These are phyloP conservation scores for Cirrhinus molitorella DNA, from an alignment of 2,797 vertebrate genomes.

Conservation along the genomic window DNA sequence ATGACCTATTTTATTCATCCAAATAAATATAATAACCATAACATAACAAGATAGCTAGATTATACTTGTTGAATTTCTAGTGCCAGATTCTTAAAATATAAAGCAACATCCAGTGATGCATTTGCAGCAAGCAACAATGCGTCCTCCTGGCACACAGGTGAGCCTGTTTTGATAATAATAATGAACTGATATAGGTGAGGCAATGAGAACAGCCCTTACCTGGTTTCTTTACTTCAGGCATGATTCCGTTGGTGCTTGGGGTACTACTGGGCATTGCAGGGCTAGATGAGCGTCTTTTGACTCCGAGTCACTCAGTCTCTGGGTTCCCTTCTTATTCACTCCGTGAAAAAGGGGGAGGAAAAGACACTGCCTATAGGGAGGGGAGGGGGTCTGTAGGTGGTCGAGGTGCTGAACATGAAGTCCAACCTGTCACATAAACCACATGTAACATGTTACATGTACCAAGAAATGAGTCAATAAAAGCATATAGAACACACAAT, in stretches of 20 bases:
- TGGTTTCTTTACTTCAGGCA: constrained; percentile 75
- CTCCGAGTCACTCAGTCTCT: constrained; percentile 24
- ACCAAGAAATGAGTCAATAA: constrained; percentile 63
- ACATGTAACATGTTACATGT: constrained; percentile 36
- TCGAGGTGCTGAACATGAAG: constrained; percentile 47
- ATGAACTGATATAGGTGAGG: neutral
- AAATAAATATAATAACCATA: neutral
- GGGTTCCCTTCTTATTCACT: constrained; percentile 77
- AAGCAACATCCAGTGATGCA: neutral
- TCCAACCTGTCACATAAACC: constrained; percentile 69
- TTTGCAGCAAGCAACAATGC: neutral
- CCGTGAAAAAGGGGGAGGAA: constrained; percentile 49
- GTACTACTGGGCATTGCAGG: constrained; percentile 52
- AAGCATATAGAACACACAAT: constrained; percentile 59
- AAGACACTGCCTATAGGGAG: neutral
- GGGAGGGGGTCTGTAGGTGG: constrained; percentile 38
- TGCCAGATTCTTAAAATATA: neutral
- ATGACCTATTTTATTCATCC: neutral
- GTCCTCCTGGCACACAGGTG: neutral
- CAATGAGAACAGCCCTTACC: constrained; percentile 68
- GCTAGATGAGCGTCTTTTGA: constrained; percentile 39
- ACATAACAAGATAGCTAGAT: neutral
- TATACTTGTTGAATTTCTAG: neutral
- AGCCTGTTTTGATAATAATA: neutral
- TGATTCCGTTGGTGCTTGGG: constrained; percentile 61